A percentile compares a stretch with the other conserved stretches of the same genome.
Evolutionary conservation across 2,113 vertebrate genomes (phyloP).

Genomic region (Erythrocercus mccallii): DNA sequence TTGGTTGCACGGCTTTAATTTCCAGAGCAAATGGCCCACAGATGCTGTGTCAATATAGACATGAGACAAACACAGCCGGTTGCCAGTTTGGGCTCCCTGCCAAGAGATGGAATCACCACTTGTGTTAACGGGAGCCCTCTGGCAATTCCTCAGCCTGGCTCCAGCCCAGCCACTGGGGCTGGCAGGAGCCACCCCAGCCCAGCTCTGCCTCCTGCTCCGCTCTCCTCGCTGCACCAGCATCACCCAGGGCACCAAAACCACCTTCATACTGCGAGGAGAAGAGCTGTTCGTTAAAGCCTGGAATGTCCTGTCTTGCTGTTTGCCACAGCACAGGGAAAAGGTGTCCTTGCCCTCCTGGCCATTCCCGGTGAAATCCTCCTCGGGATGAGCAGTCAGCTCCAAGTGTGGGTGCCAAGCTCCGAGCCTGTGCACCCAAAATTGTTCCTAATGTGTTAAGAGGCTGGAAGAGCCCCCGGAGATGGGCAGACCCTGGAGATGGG

Average conservation of each 20-base stretch:
- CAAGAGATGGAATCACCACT: slow-evolving; percentile 50
- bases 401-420: neutral
- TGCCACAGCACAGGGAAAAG: neutral
- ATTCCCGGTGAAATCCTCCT: neutral
- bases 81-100: slow-evolving; percentile 32
- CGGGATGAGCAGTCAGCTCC: neutral
- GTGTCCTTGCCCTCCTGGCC: neutral
- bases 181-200: neutral
- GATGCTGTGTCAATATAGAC: slow-evolving; percentile 62
- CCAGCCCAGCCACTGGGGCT: neutral
- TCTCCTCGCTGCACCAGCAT: neutral
- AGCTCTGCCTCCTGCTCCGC: neutral
- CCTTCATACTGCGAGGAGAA: rapidly evolving
- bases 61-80: slow-evolving; percentile 48
- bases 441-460: slow-evolving; percentile 19
- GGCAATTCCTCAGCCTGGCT: slow-evolving; percentile 45
- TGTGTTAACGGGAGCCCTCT: slow-evolving; percentile 37
- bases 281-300: neutral
- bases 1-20: slow-evolving; percentile 28
- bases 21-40: slow-evolving; percentile 59
- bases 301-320: neutral
- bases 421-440: neutral
- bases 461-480: slow-evolving; percentile 18
- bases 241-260: neutral
- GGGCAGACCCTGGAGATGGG: neutral